These are phyloP conservation scores for Gnathonemus echidnorhynchus DNA, from an alignment of 2,113 vertebrate species.

Conservation along the genomic window DNA sequence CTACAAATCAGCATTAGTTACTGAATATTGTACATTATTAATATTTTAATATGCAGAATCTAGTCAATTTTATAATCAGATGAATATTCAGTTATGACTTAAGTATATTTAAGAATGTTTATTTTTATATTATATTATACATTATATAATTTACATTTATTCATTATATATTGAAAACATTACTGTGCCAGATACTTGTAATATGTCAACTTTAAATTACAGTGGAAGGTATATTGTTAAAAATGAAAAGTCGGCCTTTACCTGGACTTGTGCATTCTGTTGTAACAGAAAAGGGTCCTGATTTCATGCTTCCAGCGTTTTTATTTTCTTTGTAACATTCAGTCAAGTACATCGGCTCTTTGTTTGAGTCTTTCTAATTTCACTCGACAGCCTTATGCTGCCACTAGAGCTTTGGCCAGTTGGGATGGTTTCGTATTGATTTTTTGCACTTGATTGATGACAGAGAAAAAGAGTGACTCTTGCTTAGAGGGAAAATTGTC, in stretches of 20 bases:
- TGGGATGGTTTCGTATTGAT: background rate
- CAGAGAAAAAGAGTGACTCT: background rate
- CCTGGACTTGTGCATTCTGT: background rate
- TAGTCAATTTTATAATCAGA: background rate
- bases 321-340: background rate
- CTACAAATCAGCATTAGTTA: background rate
- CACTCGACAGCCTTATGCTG: background rate
- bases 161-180: background rate
- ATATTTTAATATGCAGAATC: background rate
- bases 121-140: background rate
- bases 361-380: background rate
- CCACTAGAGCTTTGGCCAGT: background rate
- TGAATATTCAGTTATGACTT: no score
- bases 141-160: background rate
- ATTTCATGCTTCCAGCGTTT: background rate
- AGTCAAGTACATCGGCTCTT: background rate
- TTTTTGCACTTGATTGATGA: background rate
- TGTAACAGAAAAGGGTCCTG: background rate
- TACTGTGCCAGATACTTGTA: background rate
- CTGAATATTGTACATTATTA: background rate
- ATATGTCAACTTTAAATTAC: background rate
- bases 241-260: background rate
- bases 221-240: background rate
- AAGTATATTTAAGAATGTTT: background rate
- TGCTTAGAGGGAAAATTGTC: background rate